Evolutionary conservation across 2,797 vertebrate species (phyloP).

Genomic region (Pteronotus mesoamericanus): DNA sequence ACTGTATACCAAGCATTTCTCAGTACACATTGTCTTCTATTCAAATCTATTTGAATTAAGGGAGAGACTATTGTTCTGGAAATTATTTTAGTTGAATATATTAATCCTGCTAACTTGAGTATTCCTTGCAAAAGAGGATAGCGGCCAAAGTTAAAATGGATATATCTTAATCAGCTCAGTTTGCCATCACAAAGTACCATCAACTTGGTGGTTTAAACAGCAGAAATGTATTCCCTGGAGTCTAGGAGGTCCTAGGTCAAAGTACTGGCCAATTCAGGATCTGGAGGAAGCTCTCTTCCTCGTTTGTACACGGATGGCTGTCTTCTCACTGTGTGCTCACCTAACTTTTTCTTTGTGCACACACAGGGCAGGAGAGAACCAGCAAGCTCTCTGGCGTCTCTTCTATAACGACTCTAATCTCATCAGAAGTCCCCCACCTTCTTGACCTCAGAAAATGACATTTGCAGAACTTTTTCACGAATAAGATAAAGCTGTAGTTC

Average conservation of each 20-base stretch:
- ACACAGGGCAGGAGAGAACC: no score
- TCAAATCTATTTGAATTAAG: background rate
- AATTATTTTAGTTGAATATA: background rate
- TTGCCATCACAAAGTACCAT: background rate
- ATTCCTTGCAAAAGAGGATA: background rate
- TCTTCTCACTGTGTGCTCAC: background rate
- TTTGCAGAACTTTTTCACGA: background rate
- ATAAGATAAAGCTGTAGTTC: background rate
- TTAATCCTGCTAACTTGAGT: background rate
- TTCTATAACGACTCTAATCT: background rate
- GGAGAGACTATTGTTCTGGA: background rate
- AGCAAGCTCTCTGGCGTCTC: no score
- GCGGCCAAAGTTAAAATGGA: background rate
- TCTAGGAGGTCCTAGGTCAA: background rate
- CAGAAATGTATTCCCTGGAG: background rate
- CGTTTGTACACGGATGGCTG: background rate
- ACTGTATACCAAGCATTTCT: background rate
- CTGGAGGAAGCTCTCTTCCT: background rate
- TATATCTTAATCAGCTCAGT: background rate
- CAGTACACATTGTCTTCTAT: background rate
- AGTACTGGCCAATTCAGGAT: background rate
- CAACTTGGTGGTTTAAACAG: background rate
- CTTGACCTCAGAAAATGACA: background rate
- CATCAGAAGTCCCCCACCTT: background rate
- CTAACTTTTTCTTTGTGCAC: background rate